Evolutionary conservation across 2,888 invertebrate species (phyloP), one percentile per base, ranked within the genome.

Genomic region (Trachelus stipa): DNA sequence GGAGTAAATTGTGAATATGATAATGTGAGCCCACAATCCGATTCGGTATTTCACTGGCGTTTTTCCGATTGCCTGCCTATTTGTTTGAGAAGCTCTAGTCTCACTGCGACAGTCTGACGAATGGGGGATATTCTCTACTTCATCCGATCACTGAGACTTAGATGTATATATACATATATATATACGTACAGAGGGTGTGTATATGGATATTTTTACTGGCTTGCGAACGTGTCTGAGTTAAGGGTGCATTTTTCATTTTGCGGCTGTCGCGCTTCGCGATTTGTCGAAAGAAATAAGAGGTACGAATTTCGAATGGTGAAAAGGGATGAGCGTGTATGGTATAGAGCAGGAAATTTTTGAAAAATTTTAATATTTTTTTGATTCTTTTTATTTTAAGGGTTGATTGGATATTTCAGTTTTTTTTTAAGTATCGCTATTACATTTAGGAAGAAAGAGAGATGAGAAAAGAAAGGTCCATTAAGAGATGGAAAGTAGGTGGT

Each of bases 11-110:
- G 87, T 87, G 88, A 87, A 89, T 89, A 89, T 89, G 89, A 89
- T 90, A 89, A 89, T 89, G 88, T 85, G 84, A 85, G 85, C 87
- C 84, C 82, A 84, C 87, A 89, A 89, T 87, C 88, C 88, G 89
- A 90, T 88, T 89, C 87, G 86, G 88, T 88, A 89, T 89, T 90
- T 90, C 89, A 89, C 86, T 85, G 84, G 88, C 87, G 88, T 88
- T 88, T 84, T 87, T 87, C 85, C 88, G 88, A 89, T 89, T 89
- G 88, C 88, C 86, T 84, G 82, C 82, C 88, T 86, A 90, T 90
- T 90, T 90, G 88, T 89, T 88, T 80, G 83, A 81, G 84, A 83
- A 87, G 87, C 86, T 87, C 85, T 84, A 83, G 84, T 82, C 82
- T 80, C 79, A 71, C 83, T 80, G 75, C 79, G 85, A 85, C 89